Evolutionary conservation across 2,888 invertebrate species (phyloP), one percentile per base, ranked within the genome.

Genomic region (Tetranychus piercei): DNA sequence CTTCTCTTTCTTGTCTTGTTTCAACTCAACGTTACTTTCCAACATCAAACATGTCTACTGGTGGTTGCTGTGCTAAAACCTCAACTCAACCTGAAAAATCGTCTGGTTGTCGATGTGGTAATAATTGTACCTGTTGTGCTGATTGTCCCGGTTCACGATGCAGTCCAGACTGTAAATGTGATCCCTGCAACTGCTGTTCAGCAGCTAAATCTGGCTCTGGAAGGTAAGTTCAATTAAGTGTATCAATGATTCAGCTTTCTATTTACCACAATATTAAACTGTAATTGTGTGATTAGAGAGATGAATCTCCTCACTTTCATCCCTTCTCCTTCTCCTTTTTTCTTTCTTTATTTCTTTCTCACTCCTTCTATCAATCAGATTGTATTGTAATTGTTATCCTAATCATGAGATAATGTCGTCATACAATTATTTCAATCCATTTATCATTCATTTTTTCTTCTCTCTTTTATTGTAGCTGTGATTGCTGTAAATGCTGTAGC

Each of bases 91-190:
- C 69, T 20, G 22, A 69, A 22, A 23, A 23, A 11, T 20, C 69
- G 18, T 11, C 69, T 23, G 22, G 34, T 23, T 69, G 22, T 18
- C 20, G 44, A 44, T 71, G 71, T 71, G 71, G 71, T 44, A 34
- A 23, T 44, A 44, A 45, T n/a, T 71, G 71, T 45, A 23, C 15
- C 11, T 71, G 71, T 34, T 71, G 71, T 15, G n/a, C 44, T 44
- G 71, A 20, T 71, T 71, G 71, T 71, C 71, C 71, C 44, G 71
- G 67, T 34, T 69, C 67, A 22, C 44, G 44, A 15, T 71, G 70
- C 34, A 69, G 74, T 70, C 69, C 74, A 11, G 45, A 34, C 20
- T 66, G 69, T 65, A n/a, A 34, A 6, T 74, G 74, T 69, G 44
- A 69, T 73, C 73, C 67, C 3, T 64, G 64, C 22, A 15, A 18